phyloP scores from a whole-genome alignment of 2,113 vertebrate genomes.

The Callionymus lyra region DNA sequence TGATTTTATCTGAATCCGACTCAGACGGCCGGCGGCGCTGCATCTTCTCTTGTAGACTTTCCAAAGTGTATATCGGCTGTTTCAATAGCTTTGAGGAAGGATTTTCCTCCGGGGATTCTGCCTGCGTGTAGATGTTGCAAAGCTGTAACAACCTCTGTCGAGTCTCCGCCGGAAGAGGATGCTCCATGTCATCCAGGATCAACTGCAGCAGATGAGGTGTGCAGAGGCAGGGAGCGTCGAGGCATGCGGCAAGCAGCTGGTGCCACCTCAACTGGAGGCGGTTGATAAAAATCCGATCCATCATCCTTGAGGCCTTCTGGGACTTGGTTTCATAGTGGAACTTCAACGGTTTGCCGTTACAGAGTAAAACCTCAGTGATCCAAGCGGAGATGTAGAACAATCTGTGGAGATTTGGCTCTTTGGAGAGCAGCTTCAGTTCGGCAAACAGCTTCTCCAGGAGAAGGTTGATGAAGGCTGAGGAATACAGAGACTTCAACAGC shows the following conservation, averaged over 20 bases:
- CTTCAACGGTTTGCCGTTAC: slow-evolving; percentile 63
- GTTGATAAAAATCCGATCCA: slow-evolving; percentile 69
- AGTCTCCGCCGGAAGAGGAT: slow-evolving; percentile 69
- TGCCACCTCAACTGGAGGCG: slow-evolving; percentile 76
- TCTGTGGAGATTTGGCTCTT: slow-evolving; percentile 53
- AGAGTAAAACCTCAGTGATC: slow-evolving; percentile 78
- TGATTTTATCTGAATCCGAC: slow-evolving; percentile 6
- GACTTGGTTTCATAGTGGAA: slow-evolving; percentile 49
- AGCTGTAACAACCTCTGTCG: slow-evolving; percentile 77
- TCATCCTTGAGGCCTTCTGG: slow-evolving; percentile 60
- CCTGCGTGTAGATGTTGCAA: slow-evolving; percentile 84
- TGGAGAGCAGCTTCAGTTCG: slow-evolving; percentile 67
- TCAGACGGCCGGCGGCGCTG: slow-evolving; percentile 33
- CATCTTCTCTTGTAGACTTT: slow-evolving; percentile 73
- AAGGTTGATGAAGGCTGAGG: slow-evolving; percentile 69
- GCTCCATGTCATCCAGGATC: slow-evolving; percentile 82
- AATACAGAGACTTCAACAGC: slow-evolving; percentile 75
- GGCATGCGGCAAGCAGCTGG: slow-evolving; percentile 74
- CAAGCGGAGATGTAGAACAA: slow-evolving; percentile 77
- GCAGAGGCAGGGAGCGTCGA: slow-evolving; percentile 79
- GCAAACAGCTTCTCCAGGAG: slow-evolving; percentile 81
- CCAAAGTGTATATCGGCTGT: slow-evolving; percentile 80
- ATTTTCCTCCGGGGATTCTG: slow-evolving; percentile 15
- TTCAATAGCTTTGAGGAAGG: slow-evolving; percentile 24
- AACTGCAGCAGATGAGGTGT: slow-evolving; percentile 79